A percentile compares a stretch with the other conserved stretches of the same genome.
Evolutionary conservation across 2,888 invertebrate species (phyloP).

Genomic region (Glomeris marginata): DNA sequence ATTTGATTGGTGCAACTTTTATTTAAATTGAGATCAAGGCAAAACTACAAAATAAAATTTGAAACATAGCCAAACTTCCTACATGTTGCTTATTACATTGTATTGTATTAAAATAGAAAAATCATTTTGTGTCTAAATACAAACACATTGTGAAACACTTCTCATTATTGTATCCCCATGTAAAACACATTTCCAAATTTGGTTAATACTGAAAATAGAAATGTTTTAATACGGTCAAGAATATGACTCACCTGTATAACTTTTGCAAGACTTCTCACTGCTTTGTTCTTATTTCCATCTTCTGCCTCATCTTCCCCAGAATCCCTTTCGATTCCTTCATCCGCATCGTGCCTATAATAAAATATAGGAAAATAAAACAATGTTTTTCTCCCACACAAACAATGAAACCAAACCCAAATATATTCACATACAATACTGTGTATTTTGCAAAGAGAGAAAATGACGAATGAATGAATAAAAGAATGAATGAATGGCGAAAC

Average conservation of each 20-base stretch:
- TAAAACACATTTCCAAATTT: background rate
- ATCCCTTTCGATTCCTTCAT: constrained; percentile 74
- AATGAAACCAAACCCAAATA: too few relatives aligned
- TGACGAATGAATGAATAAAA: too few relatives aligned
- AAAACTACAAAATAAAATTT: too few relatives aligned
- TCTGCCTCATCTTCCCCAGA: constrained; percentile 46
- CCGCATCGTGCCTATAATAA: constrained; percentile 40
- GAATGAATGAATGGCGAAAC: too few relatives aligned
- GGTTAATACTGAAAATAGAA: constrained; percentile 2
- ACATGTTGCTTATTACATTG: background rate
- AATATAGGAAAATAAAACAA: constrained; percentile 10
- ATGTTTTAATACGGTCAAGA: background rate
- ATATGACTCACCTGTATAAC: constrained; percentile 40
- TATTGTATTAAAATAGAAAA: constrained; percentile 1
- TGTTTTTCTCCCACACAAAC: too few relatives aligned
- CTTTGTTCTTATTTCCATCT: constrained; percentile 17
- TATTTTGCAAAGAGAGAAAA: too few relatives aligned
- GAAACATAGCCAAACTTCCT: too few relatives aligned
- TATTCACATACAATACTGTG: too few relatives aligned
- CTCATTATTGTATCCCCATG: background rate
- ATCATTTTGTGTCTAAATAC: background rate
- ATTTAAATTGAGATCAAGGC: too few relatives aligned
- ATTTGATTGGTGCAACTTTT: too few relatives aligned
- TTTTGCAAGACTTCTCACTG: constrained; percentile 35
- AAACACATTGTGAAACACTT: background rate